Base-by-base conservation (phyloP, 2,888 invertebrate species). In the Oxycera nigricornis region DNA sequence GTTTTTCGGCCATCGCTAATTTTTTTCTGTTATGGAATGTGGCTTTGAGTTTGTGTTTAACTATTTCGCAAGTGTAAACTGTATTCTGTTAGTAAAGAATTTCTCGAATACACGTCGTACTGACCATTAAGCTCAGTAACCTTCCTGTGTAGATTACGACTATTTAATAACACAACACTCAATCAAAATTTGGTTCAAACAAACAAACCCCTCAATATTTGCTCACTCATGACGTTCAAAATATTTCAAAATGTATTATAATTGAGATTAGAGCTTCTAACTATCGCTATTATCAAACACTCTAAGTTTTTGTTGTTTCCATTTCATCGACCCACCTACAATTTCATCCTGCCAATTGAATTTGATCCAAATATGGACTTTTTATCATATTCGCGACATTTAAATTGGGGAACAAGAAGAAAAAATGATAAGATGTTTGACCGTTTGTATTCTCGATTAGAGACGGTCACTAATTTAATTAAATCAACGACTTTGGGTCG, bases 391-490 rank as follows among this genome's bases (percentile, higher is more conserved):
- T 46, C 14, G 46, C 46, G 46, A 7, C 14, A 14, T 14, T 46
- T 26, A 52, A 31, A 70, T 41, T 70, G 22, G 31, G 31, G 70
- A 52, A 70, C 55, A 52, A 70, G 30, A 70, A 70, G 26, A 59
- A 70, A 70, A 70, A 9, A n/a, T 39, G 28, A 50, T 52, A 52
- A 52, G 31, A n/a, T n/a, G n/a, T 31, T 31, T 14, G 52, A 52
- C 52, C 55, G 24, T 41, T 70, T 22, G 30, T 14, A 22, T 52
- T 55, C 55, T 70, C 52, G 20, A 55, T 70, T 70, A 52, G 70
- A 55, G 22, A n/a, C 41, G 24, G 65, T 11, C 22, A 20, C 70
- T 70, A 70, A 70, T 70, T 70, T 31, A 70, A 70, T 70, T 70
- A 70, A 70, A 50, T 46, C 28, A 30, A 46, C 28, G 30, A 46